Evolutionary conservation across 1,140 invertebrate genomes (phyloP).

Genomic region (Apis laboriosa): DNA sequence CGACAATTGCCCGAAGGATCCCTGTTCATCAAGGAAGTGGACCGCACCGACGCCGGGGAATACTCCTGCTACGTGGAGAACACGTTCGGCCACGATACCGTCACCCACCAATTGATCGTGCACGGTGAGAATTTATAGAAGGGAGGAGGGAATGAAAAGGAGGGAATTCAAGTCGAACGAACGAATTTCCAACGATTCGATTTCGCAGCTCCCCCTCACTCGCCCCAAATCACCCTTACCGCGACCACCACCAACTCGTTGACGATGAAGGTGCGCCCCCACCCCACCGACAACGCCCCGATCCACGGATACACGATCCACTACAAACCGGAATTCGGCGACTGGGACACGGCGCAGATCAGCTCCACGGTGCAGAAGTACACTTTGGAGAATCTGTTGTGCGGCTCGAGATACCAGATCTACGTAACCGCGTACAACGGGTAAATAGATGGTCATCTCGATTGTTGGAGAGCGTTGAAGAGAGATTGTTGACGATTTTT

Average conservation of each 20-base stretch:
- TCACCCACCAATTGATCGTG: constrained; percentile 94
- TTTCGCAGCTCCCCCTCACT: constrained; percentile 89
- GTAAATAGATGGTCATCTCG: constrained; percentile 78
- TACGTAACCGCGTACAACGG: constrained; percentile 95
- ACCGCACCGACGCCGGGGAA: constrained; percentile 93
- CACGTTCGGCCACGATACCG: constrained; percentile 94
- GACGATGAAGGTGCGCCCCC: constrained; percentile 89
- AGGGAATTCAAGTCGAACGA: neutral
- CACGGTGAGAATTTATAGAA: constrained; percentile 83
- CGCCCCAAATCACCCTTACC: constrained; percentile 88
- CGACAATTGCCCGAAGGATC: constrained; percentile 93
- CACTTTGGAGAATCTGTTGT: constrained; percentile 92
- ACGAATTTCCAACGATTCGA: too few relatives aligned
- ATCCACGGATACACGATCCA: constrained; percentile 94
- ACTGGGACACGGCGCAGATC: constrained; percentile 93
- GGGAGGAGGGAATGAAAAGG: too few relatives aligned
- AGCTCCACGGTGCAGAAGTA: constrained; percentile 89
- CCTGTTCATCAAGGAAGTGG: constrained; percentile 93
- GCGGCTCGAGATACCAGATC: constrained; percentile 95
- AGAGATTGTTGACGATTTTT: neutral
- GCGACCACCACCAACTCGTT: constrained; percentile 92
- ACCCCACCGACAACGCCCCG: constrained; percentile 87
- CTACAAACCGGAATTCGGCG: constrained; percentile 95
- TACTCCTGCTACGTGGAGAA: constrained; percentile 96
- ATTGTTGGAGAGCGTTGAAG: too few relatives aligned